Evolutionary conservation across 2,888 invertebrate genomes (phyloP).

Genomic region (Amiota minor): DNA sequence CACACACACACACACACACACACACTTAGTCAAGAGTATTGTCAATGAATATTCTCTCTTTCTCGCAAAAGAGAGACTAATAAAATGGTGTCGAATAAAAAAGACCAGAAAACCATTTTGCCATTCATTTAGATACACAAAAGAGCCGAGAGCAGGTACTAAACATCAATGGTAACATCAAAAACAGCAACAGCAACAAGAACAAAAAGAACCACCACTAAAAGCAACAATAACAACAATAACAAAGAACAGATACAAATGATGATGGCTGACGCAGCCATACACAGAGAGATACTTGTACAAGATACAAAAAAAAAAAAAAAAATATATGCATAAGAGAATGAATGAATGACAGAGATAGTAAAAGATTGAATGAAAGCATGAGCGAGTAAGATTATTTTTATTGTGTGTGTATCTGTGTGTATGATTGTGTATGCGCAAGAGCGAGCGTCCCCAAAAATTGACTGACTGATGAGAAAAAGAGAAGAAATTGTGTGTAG

Average conservation of each 20-base stretch:
- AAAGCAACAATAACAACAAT: constrained; percentile 4
- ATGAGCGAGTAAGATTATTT: too few relatives aligned
- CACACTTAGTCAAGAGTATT: constrained; percentile 5
- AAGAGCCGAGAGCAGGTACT: constrained; percentile 18
- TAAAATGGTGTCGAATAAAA: constrained; percentile 12
- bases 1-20: constrained; percentile 27
- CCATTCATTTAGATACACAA: not conserved
- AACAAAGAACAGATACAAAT: not conserved
- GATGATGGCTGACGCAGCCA: constrained; percentile 15
- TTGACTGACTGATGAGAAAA: constrained; percentile 34
- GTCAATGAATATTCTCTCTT: constrained; percentile 31
- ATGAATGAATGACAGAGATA: constrained; percentile 20
- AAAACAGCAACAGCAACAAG: constrained; percentile 21
- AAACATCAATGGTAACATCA: constrained; percentile 13
- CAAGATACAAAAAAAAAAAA: not conserved
- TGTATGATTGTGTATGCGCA: constrained; percentile 42
- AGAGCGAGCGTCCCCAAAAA: constrained; percentile 44
- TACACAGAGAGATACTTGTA: not conserved
- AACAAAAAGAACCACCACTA: constrained; percentile 4
- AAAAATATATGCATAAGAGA: not conserved
- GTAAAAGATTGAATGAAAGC: too few relatives aligned
- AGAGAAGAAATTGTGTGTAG: constrained; percentile 20
- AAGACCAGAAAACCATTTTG: constrained; percentile 29
- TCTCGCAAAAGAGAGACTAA: constrained; percentile 31
- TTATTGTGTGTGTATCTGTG: not conserved